These are phyloP conservation scores for Serranus cabrilla DNA, from an alignment of 2,797 vertebrate species.

Conservation along the genomic window DNA sequence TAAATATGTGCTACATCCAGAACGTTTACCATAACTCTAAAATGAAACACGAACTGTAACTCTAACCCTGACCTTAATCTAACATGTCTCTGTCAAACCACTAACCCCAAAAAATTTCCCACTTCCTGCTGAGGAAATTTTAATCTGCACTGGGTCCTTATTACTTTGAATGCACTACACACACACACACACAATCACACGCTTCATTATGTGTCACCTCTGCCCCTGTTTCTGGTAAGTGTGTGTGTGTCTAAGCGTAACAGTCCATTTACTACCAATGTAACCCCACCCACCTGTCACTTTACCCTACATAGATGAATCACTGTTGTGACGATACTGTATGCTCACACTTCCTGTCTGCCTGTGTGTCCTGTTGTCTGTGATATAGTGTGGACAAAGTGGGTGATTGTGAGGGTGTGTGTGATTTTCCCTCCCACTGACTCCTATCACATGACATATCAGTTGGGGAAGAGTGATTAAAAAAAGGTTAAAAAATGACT, in stretches of 20 bases:
- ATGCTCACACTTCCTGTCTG: slow-evolving; percentile 57
- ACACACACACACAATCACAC: slow-evolving; percentile 37
- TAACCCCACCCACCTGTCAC: slow-evolving; percentile 73
- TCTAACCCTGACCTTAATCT: slow-evolving; percentile 34
- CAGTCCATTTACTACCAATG: slow-evolving; percentile 84
- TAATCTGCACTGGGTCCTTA: slow-evolving; percentile 33
- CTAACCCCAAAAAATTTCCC: slow-evolving; percentile 60
- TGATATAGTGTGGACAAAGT: not conserved
- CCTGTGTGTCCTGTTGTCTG: slow-evolving; percentile 33
- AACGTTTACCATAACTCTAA: slow-evolving; percentile 4
- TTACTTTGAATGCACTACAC: slow-evolving; percentile 23
- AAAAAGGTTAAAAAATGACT: not conserved
- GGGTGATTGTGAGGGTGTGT: not conserved
- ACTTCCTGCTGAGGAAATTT: slow-evolving; percentile 70
- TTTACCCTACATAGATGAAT: slow-evolving; percentile 77
- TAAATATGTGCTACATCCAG: too few species aligned
- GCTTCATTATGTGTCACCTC: slow-evolving; percentile 69
- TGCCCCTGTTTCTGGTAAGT: slow-evolving; percentile 77
- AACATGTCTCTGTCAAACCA: slow-evolving; percentile 54
- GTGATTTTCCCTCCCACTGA: not conserved
- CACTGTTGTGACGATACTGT: slow-evolving; percentile 70
- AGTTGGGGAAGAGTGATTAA: not conserved
- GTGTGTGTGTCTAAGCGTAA: slow-evolving; percentile 60
- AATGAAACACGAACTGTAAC: not conserved
- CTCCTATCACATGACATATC: not conserved